Conservation (phyloP, 2,797 vertebrate genomes). For the Sciurus carolinensis region DNA sequence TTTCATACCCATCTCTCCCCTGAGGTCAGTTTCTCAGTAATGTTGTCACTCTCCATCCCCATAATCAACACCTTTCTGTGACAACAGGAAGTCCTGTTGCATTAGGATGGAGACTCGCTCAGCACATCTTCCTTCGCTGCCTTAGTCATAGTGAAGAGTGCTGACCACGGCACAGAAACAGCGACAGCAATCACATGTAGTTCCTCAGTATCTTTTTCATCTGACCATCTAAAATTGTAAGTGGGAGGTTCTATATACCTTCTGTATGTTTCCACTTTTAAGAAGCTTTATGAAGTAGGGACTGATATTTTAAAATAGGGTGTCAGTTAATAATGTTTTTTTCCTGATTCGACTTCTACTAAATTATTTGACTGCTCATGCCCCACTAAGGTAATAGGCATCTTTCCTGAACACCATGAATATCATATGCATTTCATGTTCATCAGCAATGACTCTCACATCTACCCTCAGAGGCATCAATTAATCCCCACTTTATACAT, state of each 20-base stretch:
- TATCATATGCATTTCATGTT: background rate
- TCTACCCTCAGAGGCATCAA: background rate
- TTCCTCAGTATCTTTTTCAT: background rate
- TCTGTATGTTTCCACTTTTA: background rate
- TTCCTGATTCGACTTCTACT: background rate
- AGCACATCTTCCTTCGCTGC: background rate
- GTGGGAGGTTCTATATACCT: background rate
- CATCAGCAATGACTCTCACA: background rate
- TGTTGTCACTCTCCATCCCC: background rate
- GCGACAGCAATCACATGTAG: background rate
- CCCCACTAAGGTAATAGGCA: background rate
- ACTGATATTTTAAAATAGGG: background rate
- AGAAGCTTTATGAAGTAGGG: background rate
- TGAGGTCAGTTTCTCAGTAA: background rate
- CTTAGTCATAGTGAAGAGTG: background rate
- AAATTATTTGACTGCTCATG: background rate
- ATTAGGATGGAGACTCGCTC: background rate
- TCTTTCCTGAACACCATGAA: background rate
- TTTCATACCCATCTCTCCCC: background rate
- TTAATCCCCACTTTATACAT: constrained; percentile 37
- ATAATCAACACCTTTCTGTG: background rate
- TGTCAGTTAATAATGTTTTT: background rate
- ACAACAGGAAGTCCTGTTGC: constrained; percentile 48
- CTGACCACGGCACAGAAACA: background rate
- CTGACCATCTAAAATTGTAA: background rate